Conservation (phyloP, 2,113 vertebrate genomes). For the Marmota monax region DNA sequence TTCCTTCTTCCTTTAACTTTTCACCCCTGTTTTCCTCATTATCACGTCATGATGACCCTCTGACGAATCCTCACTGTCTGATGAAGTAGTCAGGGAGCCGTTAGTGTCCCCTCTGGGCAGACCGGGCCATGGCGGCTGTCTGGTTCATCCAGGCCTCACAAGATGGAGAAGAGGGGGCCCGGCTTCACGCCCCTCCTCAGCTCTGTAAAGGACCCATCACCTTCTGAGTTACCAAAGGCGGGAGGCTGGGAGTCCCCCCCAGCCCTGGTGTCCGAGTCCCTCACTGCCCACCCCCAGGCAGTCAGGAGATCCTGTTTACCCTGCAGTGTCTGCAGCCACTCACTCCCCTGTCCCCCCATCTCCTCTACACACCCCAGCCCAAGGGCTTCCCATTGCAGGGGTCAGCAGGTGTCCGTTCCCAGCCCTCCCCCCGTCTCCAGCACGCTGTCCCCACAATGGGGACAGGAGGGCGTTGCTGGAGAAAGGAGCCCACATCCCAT, state of each 20-base stretch:
- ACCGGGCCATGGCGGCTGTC: background rate
- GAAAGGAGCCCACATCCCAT: background rate
- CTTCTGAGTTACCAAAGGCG: background rate
- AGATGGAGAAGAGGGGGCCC: background rate
- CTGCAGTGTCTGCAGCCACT: background rate
- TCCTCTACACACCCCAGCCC: background rate
- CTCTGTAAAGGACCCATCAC: background rate
- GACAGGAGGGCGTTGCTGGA: background rate
- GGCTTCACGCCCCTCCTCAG: background rate
- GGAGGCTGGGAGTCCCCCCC: background rate
- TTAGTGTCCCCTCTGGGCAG: slow-evolving; percentile 48
- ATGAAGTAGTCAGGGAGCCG: background rate
- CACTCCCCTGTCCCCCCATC: too few species aligned
- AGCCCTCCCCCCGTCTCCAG: too few species aligned
- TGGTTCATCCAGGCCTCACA: background rate
- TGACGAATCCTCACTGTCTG: background rate
- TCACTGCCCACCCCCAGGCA: background rate
- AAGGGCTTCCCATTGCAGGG: background rate
- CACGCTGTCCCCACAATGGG: background rate
- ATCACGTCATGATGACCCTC: background rate
- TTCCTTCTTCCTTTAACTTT: background rate
- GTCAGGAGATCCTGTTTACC: background rate
- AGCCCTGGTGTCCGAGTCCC: background rate
- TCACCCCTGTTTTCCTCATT: background rate
- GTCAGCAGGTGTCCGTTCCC: background rate